phyloP scores from a whole-genome alignment of 2,797 vertebrate genomes.

The Pyrocephalus nanus region DNA sequence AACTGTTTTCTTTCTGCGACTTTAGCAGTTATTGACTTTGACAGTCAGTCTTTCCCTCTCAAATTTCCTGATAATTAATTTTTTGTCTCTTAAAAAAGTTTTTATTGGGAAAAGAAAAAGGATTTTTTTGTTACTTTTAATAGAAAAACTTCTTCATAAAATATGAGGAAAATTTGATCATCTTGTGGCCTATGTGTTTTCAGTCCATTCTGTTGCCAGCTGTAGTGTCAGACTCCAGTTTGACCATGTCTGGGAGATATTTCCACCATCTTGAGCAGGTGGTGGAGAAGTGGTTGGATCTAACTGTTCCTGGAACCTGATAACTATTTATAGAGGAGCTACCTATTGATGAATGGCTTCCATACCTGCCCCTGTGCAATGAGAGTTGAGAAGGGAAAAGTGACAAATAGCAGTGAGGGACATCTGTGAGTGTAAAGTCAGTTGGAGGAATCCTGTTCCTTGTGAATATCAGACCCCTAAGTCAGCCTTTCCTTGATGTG shows the following conservation, averaged over 20 bases:
- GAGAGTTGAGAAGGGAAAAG: neutral
- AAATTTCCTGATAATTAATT: neutral
- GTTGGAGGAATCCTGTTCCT: neutral
- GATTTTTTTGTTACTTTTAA: neutral
- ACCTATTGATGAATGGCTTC: neutral
- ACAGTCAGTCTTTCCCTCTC: neutral
- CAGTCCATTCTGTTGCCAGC: neutral
- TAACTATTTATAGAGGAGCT: neutral
- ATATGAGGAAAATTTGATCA: neutral
- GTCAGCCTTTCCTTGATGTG: neutral
- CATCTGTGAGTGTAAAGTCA: neutral
- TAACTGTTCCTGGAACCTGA: neutral
- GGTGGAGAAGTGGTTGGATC: neutral
- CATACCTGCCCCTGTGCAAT: neutral
- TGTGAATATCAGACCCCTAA: neutral
- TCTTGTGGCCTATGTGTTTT: neutral
- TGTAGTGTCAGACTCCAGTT: neutral
- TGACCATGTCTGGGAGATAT: neutral
- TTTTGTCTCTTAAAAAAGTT: neutral
- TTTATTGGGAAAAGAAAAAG: neutral
- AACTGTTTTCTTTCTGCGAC: neutral
- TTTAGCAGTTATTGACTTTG: neutral
- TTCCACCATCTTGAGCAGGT: neutral
- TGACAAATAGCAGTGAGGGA: fast-evolving
- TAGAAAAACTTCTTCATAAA: neutral